phyloP scores from a whole-genome alignment of 2,888 invertebrate species.

The Temnothorax rugatulus region DNA sequence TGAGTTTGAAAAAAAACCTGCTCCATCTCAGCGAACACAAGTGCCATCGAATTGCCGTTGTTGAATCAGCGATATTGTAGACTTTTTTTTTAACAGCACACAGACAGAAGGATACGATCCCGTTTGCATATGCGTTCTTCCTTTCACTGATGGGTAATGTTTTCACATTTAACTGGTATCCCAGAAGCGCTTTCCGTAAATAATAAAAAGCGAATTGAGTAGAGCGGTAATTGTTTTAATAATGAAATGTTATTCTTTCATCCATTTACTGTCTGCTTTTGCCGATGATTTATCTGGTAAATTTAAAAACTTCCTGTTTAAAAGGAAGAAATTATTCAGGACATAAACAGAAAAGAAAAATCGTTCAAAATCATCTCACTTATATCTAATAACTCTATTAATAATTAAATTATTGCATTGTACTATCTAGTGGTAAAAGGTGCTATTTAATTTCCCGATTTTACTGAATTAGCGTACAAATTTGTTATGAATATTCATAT shows the following conservation, averaged over 20 bases:
- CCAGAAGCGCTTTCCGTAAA: neutral
- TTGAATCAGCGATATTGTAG: constrained; percentile 32
- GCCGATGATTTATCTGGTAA: neutral
- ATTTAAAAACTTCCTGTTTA: neutral
- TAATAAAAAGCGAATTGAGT: neutral
- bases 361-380: neutral
- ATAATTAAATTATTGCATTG: neutral
- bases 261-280: neutral
- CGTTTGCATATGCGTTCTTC: constrained; percentile 15
- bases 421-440: neutral
- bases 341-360: neutral
- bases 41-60: constrained; percentile 19
- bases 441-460: neutral
- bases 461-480: neutral
- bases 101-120: constrained; percentile 23
- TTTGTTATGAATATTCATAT: neutral
- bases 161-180: neutral
- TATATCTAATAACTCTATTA: neutral
- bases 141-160: constrained; percentile 29
- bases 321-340: neutral
- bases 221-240: neutral
- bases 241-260: neutral
- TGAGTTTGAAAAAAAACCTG: constrained; percentile 7
- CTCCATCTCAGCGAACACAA: constrained; percentile 10
- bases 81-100: neutral